Evolutionary conservation across 2,797 vertebrate species (phyloP).

Genomic region (Gambusia yucatana): DNA sequence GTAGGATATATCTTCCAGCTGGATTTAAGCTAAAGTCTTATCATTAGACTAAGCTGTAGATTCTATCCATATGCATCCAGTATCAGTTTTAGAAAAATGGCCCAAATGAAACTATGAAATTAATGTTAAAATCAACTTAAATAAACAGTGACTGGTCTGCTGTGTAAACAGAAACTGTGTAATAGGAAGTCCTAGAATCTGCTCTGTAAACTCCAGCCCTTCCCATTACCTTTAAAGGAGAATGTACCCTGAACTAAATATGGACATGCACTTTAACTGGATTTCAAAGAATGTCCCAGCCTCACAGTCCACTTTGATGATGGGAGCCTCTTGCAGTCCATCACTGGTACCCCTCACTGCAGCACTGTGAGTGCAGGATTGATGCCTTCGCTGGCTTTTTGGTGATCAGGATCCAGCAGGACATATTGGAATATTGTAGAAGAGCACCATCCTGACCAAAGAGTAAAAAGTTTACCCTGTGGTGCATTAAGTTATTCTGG

Average conservation of each 20-base stretch:
- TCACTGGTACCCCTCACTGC: slow-evolving; percentile 67
- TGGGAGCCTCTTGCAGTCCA: slow-evolving; percentile 74
- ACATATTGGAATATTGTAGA: slow-evolving; percentile 40
- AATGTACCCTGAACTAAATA: slow-evolving; percentile 94
- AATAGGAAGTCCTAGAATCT: slow-evolving; percentile 70
- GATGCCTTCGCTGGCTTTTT: slow-evolving; percentile 63
- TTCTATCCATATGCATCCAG: not conserved
- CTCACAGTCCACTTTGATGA: slow-evolving; percentile 86
- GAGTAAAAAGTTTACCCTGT: slow-evolving; percentile 29
- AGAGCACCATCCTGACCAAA: slow-evolving; percentile 22
- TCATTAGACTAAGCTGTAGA: not conserved
- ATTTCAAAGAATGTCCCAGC: slow-evolving; percentile 98
- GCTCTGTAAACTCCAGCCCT: slow-evolving; percentile 79
- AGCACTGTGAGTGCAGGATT: slow-evolving; percentile 57
- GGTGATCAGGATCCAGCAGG: slow-evolving; percentile 54
- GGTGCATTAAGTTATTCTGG: slow-evolving; percentile 4
- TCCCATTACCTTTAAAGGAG: slow-evolving; percentile 98
- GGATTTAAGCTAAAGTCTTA: not conserved
- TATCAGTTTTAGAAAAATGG: not conserved
- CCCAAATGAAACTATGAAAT: not conserved
- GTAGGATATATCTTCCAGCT: not conserved
- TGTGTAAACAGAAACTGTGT: slow-evolving; percentile 61
- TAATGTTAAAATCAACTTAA: not conserved
- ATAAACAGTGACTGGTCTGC: slow-evolving; percentile 22
- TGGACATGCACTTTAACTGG: slow-evolving; percentile 94